phyloP scores from a whole-genome alignment of 2,888 invertebrate genomes.

The Drosophila merina region DNA sequence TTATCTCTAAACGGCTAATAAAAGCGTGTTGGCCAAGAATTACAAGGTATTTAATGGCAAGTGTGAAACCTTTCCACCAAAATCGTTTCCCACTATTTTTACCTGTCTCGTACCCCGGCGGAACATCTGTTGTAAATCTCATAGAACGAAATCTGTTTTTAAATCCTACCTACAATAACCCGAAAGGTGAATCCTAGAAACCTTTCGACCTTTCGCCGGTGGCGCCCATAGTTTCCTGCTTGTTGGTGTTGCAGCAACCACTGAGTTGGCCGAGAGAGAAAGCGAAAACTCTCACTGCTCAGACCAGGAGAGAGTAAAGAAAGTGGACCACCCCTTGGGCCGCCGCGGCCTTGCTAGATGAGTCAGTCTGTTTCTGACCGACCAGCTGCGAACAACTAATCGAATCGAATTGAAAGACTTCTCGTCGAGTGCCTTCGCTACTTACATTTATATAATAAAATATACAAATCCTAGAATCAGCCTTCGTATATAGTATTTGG shows the following conservation, averaged over 20 bases:
- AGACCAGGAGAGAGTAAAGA: neutral
- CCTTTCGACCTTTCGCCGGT: slow-evolving; percentile 22
- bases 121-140: slow-evolving; percentile 60
- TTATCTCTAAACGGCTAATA: slow-evolving; percentile 31
- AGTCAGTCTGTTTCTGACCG: slow-evolving; percentile 62
- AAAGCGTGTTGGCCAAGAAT: slow-evolving; percentile 10
- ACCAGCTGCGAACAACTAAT: slow-evolving; percentile 53
- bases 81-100: slow-evolving; percentile 33
- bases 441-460: slow-evolving; percentile 61
- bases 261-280: slow-evolving; percentile 23
- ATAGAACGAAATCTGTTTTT: slow-evolving; percentile 12
- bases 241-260: too few relatives aligned
- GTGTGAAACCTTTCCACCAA: slow-evolving; percentile 1
- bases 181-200: slow-evolving; percentile 34
- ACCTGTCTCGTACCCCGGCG: slow-evolving; percentile 18
- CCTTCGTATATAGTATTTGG: slow-evolving; percentile 2
- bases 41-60: slow-evolving; percentile 14
- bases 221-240: slow-evolving; percentile 22
- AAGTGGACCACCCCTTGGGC: slow-evolving; percentile 15
- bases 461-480: neutral
- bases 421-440: slow-evolving; percentile 41
- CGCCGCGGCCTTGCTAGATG: slow-evolving; percentile 22
- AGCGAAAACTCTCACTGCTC: neutral
- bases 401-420: slow-evolving; percentile 14
- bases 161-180: slow-evolving; percentile 13